Evolutionary conservation across 1,140 invertebrate species (phyloP).

Genomic region (Eubasilissa regina): DNA sequence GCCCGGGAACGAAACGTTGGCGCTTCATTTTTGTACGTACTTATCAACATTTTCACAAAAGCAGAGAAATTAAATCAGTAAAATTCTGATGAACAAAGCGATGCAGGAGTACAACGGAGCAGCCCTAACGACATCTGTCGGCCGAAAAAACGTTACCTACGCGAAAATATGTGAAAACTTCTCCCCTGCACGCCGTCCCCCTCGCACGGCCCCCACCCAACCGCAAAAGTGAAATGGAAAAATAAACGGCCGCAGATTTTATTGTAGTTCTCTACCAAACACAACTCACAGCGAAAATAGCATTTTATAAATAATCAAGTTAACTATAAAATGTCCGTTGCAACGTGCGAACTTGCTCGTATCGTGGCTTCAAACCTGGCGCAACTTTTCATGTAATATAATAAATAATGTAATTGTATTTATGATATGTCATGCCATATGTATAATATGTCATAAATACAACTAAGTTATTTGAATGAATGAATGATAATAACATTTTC

Average conservation of each 20-base stretch:
- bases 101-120: constrained; percentile 22
- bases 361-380: not conserved
- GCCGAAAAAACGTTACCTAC: constrained; percentile 38
- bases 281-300: constrained; percentile 37
- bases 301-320: constrained; percentile 52
- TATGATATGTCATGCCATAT: too few relatives aligned
- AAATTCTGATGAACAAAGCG: constrained; percentile 38
- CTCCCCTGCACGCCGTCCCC: not conserved
- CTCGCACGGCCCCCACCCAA: not conserved
- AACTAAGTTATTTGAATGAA: too few relatives aligned
- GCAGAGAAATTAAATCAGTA: constrained; percentile 33
- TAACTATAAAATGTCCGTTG: constrained; percentile 47
- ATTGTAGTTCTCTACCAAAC: constrained; percentile 40
- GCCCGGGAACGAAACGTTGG: not conserved
- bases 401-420: too few relatives aligned
- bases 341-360: constrained; percentile 17
- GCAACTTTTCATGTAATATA: too few relatives aligned
- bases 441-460: too few relatives aligned
- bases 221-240: constrained; percentile 51
- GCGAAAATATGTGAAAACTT: constrained; percentile 57
- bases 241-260: constrained; percentile 55
- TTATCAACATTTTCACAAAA: not conserved
- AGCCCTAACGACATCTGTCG: constrained; percentile 43
- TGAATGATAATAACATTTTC: too few relatives aligned
- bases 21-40: too few relatives aligned